These are phyloP conservation scores for Mallotus villosus DNA, from an alignment of 2,797 vertebrate species.

Conservation along the genomic window DNA sequence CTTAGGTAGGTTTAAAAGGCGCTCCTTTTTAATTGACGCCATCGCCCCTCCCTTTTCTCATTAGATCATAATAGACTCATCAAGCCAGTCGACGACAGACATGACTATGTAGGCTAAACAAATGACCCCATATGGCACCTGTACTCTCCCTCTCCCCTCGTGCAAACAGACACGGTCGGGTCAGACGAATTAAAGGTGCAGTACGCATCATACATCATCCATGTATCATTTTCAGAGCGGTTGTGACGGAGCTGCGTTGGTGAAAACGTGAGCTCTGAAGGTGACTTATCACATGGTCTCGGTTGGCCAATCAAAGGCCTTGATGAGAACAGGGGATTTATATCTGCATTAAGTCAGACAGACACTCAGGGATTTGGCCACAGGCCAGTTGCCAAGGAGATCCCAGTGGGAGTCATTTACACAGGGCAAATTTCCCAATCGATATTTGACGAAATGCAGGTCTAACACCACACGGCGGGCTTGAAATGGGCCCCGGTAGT, in stretches of 20 bases:
- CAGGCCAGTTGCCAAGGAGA: constrained; percentile 68
- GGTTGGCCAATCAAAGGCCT: constrained; percentile 68
- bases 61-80: constrained; percentile 36
- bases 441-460: constrained; percentile 70
- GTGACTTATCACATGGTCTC: constrained; percentile 67
- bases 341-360: constrained; percentile 71
- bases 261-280: constrained; percentile 49
- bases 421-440: constrained; percentile 73
- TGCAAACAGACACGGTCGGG: constrained; percentile 17
- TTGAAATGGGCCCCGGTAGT: constrained; percentile 58
- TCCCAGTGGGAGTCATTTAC: constrained; percentile 74
- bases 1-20: constrained; percentile 44
- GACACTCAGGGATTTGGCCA: constrained; percentile 68
- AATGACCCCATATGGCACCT: constrained; percentile 28
- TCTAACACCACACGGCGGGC: constrained; percentile 51
- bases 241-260: constrained; percentile 72
- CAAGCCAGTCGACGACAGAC: constrained; percentile 10
- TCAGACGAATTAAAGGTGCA: constrained; percentile 30
- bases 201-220: constrained; percentile 58
- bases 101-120: constrained; percentile 20
- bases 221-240: constrained; percentile 54
- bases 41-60: constrained; percentile 48
- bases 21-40: constrained; percentile 58
- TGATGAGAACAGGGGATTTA: constrained; percentile 80
- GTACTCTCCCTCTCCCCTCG: constrained; percentile 31